Evolutionary conservation across 2,113 vertebrate genomes (phyloP).

Genomic region (Cricetomys ansorgei): DNA sequence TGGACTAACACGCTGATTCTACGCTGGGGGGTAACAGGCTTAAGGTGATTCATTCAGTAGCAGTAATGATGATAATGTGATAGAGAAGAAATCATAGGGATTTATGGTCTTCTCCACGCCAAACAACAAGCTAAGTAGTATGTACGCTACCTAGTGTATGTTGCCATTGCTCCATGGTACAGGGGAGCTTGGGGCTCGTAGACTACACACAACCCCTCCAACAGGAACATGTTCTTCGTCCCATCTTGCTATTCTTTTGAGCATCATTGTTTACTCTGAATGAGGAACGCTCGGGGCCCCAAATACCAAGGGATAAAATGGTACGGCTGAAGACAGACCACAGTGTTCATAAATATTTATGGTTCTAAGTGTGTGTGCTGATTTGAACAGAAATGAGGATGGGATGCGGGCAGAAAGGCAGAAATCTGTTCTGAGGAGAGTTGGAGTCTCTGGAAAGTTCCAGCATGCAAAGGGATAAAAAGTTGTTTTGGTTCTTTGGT

Average conservation of each 20-base stretch:
- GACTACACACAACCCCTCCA: fast-evolving
- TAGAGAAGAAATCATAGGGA: background rate
- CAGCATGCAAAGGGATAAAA: background rate
- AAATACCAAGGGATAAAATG: background rate
- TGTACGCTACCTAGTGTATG: too few relatives aligned
- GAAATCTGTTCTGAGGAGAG: background rate
- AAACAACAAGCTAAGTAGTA: background rate
- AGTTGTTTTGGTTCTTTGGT: background rate
- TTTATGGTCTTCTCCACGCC: background rate
- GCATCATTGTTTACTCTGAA: background rate
- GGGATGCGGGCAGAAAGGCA: background rate
- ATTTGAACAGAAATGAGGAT: background rate
- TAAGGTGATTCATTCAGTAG: background rate
- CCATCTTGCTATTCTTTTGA: background rate
- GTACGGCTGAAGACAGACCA: background rate
- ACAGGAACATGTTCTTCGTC: background rate
- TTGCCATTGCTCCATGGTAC: background rate
- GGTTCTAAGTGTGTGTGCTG: background rate
- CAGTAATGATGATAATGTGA: background rate
- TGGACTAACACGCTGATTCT: background rate
- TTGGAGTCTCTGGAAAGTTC: background rate
- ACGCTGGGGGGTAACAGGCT: background rate
- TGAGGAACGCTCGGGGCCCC: background rate
- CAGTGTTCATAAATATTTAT: background rate
- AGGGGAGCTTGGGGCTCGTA: background rate